Conservation (phyloP, 2,797 vertebrate species). For the Channa striata region DNA sequence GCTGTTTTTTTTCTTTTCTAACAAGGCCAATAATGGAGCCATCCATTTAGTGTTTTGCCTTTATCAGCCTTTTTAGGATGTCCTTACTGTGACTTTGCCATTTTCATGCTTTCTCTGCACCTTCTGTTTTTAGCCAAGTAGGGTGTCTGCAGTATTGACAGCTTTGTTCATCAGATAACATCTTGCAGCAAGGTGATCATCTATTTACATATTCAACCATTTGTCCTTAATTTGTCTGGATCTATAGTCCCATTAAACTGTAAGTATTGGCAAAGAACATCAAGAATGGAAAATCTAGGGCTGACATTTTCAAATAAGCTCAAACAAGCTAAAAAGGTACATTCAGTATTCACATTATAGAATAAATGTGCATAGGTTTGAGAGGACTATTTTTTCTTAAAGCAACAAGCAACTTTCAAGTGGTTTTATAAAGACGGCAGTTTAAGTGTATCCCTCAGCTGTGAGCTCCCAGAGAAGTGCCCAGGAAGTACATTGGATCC, state of each 20-base stretch:
- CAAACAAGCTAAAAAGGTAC: neutral
- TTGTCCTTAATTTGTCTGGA: conserved; percentile 34
- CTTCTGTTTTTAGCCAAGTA: conserved; percentile 37
- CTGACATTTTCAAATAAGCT: neutral
- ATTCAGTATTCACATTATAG: neutral
- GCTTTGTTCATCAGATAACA: conserved; percentile 41
- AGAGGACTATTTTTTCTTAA: neutral
- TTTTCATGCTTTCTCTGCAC: conserved; percentile 31
- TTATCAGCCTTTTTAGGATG: conserved; percentile 62
- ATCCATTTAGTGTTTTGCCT: conserved; percentile 70
- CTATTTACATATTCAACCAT: conserved; percentile 45
- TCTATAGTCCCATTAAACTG: conserved; percentile 20
- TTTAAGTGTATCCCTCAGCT: conserved; percentile 26
- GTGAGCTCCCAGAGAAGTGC: neutral
- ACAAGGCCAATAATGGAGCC: conserved; percentile 29
- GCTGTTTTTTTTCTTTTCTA: conserved; percentile 27
- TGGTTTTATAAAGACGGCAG: conserved; percentile 7
- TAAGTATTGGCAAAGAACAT: conserved; percentile 18
- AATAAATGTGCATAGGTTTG: conserved; percentile 2
- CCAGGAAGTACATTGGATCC: conserved; percentile 40
- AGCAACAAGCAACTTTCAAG: neutral
- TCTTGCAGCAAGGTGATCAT: conserved; percentile 45
- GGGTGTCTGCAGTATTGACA: conserved; percentile 61
- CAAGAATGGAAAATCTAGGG: conserved; percentile 13
- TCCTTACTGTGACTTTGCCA: conserved; percentile 60